phyloP scores from a whole-genome alignment of 1,140 invertebrate species.

The Magallana ariakensis region DNA sequence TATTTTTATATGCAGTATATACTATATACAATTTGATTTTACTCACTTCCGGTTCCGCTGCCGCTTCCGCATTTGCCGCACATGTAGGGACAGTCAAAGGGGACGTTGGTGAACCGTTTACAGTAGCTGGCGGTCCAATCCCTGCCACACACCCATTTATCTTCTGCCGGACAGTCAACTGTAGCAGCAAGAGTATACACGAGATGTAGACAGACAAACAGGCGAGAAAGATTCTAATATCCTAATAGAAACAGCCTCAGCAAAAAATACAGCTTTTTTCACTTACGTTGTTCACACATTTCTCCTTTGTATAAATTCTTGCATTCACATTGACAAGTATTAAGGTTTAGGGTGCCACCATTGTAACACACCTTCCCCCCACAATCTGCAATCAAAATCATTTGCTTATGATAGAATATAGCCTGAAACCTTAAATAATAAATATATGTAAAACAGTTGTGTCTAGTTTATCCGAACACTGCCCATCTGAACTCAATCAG shows the following conservation, averaged over 20 bases:
- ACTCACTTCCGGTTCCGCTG: not conserved
- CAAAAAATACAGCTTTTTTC: not conserved
- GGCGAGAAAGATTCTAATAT: not conserved
- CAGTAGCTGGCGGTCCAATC: slow-evolving; percentile 62
- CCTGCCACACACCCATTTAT: slow-evolving; percentile 65
- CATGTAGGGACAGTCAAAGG: slow-evolving; percentile 72
- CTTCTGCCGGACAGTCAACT: slow-evolving; percentile 69
- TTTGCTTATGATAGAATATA: too few relatives aligned
- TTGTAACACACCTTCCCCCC: slow-evolving; percentile 67
- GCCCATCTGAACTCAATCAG: too few relatives aligned
- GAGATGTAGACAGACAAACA: not conserved
- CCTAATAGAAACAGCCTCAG: not conserved
- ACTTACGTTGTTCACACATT: slow-evolving; percentile 60
- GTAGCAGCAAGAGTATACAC: slow-evolving; percentile 28
- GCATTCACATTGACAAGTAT: slow-evolving; percentile 65
- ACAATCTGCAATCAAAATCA: slow-evolving; percentile 42
- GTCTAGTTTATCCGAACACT: too few relatives aligned
- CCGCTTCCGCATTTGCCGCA: slow-evolving; percentile 66
- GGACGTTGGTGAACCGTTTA: slow-evolving; percentile 66
- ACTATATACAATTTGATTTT: too few relatives aligned
- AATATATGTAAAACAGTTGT: too few relatives aligned
- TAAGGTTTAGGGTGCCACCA: slow-evolving; percentile 60
- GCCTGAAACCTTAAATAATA: too few relatives aligned
- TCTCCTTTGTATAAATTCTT: slow-evolving; percentile 50
- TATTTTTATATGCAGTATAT: too few relatives aligned